These are phyloP conservation scores for Xiphorhynchus erythropygius DNA, from an alignment of 2,797 vertebrate species.

Conservation along the genomic window DNA sequence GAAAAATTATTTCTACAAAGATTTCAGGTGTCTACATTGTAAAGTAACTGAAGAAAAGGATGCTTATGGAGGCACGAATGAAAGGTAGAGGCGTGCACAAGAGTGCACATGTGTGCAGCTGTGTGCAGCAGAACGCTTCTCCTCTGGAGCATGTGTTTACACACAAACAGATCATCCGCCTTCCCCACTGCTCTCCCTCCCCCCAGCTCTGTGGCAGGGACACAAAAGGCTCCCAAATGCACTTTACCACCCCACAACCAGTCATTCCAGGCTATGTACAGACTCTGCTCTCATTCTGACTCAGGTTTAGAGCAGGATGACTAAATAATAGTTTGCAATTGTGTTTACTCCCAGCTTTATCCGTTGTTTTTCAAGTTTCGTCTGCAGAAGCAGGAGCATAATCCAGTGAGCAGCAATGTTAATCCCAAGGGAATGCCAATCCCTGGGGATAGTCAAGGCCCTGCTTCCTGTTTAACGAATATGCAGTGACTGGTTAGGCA, in stretches of 20 bases:
- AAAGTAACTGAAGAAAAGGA: neutral
- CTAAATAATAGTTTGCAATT: neutral
- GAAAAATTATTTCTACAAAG: neutral
- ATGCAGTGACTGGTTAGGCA: conserved; percentile 42
- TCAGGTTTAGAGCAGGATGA: neutral
- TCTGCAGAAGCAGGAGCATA: conserved; percentile 32
- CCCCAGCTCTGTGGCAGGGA: neutral
- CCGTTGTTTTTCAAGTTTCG: conserved; percentile 14
- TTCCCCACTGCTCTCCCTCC: neutral
- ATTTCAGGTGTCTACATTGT: neutral
- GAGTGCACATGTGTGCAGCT: no score
- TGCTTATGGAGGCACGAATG: neutral
- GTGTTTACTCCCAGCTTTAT: conserved; percentile 39
- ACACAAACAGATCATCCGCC: neutral
- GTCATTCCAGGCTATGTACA: conserved; percentile 7
- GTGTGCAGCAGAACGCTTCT: neutral
- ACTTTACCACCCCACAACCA: neutral
- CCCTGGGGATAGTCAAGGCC: neutral
- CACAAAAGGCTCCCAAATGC: neutral
- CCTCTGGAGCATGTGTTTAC: neutral
- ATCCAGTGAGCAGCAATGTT: neutral
- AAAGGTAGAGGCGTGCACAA: neutral
- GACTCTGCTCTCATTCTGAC: neutral
- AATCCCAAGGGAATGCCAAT: neutral
- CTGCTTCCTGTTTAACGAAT: conserved; percentile 39